Conservation (phyloP, 2,113 vertebrate genomes). For the Embiotoca jacksoni region DNA sequence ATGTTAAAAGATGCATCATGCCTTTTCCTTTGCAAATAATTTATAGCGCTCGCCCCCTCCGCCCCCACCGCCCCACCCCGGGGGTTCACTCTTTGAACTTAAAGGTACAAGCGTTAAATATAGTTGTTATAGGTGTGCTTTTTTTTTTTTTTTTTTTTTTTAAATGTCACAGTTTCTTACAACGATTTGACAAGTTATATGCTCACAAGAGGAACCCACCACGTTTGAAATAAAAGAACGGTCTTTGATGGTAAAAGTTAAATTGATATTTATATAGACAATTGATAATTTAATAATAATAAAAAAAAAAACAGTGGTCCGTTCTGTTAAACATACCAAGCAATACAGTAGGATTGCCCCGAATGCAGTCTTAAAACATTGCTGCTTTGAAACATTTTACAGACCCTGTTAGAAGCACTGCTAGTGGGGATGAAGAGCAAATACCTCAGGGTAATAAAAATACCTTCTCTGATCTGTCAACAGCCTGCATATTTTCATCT, state of each 20-base stretch:
- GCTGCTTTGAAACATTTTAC: constrained; percentile 12
- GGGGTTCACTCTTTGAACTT: constrained; percentile 84
- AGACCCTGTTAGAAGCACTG: constrained; percentile 34
- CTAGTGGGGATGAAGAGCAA: constrained; percentile 61
- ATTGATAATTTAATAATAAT: background rate
- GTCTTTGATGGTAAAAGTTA: background rate
- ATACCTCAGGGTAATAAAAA: constrained; percentile 74
- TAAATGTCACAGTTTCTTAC: constrained; percentile 56
- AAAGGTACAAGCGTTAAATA: constrained; percentile 81
- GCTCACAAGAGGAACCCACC: background rate
- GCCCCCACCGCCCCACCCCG: constrained; percentile 51
- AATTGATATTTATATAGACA: background rate
- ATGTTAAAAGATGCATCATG: constrained; percentile 91
- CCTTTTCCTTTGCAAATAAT: constrained; percentile 85
- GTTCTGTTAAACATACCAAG: background rate
- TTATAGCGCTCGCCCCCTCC: constrained; percentile 63
- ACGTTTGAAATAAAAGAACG: background rate
- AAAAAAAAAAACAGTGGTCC: background rate
- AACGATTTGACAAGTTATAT: constrained; percentile 9
- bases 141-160: background rate
- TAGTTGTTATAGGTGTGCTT: constrained; percentile 53
- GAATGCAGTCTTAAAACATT: background rate
- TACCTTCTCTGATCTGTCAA: constrained; percentile 74
- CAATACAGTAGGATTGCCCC: constrained; percentile 1
- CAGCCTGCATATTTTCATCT: constrained; percentile 71